Percentiles rank a stretch among this genome's conserved stretches.
phyloP scores from a whole-genome alignment of 1,140 invertebrate genomes.

The Dinothrombium tinctorium region DNA sequence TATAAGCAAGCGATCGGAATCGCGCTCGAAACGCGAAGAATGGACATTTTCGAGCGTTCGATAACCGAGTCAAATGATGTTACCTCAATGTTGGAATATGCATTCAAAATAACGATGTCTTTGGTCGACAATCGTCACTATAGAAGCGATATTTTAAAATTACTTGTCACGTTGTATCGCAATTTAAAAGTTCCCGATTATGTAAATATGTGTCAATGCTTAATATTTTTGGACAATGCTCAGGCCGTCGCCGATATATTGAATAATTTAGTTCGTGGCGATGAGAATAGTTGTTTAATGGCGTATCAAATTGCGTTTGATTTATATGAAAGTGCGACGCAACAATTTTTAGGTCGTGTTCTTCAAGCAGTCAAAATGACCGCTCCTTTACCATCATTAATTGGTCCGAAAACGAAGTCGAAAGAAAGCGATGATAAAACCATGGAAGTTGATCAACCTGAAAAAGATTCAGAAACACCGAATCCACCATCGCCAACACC shows the following conservation, averaged over 20 bases:
- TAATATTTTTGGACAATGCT: constrained; percentile 86
- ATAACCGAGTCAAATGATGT: constrained; percentile 80
- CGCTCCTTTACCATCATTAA: constrained; percentile 41
- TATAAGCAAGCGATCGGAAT: constrained; percentile 80
- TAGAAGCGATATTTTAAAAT: constrained; percentile 60
- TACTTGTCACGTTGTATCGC: constrained; percentile 68
- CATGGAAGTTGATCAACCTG: constrained; percentile 13
- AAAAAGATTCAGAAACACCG: constrained; percentile 12
- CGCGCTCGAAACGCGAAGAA: constrained; percentile 74
- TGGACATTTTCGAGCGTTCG: constrained; percentile 80
- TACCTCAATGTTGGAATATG: constrained; percentile 69
- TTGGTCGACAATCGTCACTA: constrained; percentile 78
- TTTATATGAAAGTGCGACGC: constrained; percentile 93
- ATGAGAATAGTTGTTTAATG: constrained; percentile 40
- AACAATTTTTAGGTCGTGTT: constrained; percentile 79
- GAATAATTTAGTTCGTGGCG: constrained; percentile 4
- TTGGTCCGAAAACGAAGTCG: constrained; percentile 11
- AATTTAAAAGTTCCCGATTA: constrained; percentile 69
- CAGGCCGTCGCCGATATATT: constrained; percentile 58
- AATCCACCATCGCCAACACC: constrained; percentile 5
- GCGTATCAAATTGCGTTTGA: constrained; percentile 98
- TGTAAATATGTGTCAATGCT: constrained; percentile 84
- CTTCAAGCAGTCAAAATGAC: constrained; percentile 51
- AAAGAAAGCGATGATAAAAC: constrained; percentile 13
- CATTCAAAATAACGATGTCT: constrained; percentile 84